phyloP scores from a whole-genome alignment of 2,888 invertebrate genomes.

The Lordiphosa fenestrarum region DNA sequence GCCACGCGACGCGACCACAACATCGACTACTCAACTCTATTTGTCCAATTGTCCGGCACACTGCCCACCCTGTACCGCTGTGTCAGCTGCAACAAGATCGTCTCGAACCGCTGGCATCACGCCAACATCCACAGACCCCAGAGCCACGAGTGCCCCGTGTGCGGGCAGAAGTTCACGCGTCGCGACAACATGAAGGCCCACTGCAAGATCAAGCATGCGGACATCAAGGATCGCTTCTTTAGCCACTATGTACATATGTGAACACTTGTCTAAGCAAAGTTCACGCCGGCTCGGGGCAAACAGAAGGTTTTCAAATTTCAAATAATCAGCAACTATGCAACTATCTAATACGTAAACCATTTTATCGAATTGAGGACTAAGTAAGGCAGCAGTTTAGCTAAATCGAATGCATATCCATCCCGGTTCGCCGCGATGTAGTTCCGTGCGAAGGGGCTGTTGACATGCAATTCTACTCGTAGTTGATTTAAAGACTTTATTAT shows the following conservation, averaged over 20 bases:
- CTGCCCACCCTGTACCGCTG: constrained; percentile 82
- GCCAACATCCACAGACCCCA: constrained; percentile 83
- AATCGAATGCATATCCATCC: constrained; percentile 15
- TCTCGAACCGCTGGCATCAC: constrained; percentile 85
- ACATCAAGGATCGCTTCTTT: constrained; percentile 81
- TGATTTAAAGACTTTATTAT: constrained; percentile 63
- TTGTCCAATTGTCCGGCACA: constrained; percentile 80
- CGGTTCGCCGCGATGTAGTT: not conserved
- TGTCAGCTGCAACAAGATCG: constrained; percentile 83
- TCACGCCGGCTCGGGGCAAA: not conserved
- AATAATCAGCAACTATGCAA: constrained; percentile 1
- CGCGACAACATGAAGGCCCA: constrained; percentile 85
- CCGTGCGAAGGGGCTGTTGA: not conserved
- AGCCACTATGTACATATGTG: constrained; percentile 81
- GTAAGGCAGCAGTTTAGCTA: constrained; percentile 22
- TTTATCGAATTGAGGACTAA: constrained; percentile 6
- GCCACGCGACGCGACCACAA: constrained; percentile 80
- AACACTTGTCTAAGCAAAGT: constrained; percentile 78
- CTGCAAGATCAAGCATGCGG: constrained; percentile 83
- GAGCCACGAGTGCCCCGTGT: constrained; percentile 83
- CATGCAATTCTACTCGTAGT: constrained; percentile 54
- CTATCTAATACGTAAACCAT: constrained; percentile 18
- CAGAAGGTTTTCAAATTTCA: constrained; percentile 11
- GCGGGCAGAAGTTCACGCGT: constrained; percentile 83
- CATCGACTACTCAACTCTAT: constrained; percentile 80